phyloP scores from a whole-genome alignment of 35 echinoderm and acorn worm species.

The Acanthaster planci region DNA sequence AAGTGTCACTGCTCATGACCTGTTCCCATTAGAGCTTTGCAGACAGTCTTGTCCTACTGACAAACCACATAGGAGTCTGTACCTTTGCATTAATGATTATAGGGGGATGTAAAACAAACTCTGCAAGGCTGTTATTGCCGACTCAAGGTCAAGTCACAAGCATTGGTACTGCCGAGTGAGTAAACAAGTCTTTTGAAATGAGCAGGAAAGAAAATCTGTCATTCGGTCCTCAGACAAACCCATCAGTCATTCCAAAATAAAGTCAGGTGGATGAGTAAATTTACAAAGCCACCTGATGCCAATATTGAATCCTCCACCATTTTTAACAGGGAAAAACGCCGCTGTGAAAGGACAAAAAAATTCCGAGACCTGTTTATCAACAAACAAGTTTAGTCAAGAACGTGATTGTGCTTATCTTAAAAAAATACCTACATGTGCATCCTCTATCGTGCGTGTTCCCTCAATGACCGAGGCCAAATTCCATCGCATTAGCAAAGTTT shows the following conservation, averaged over 20 bases:
- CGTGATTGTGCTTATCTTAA: conserved; percentile 17
- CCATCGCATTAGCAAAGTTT: neutral
- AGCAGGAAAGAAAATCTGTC: neutral
- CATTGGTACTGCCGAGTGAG: no score
- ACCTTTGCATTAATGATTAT: conserved; percentile 18
- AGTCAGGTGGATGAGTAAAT: conserved; percentile 10
- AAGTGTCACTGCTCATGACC: neutral
- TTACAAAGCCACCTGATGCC: neutral
- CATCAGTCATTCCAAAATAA: conserved; percentile 15
- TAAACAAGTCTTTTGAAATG: no score
- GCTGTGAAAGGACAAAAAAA: neutral
- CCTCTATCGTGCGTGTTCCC: neutral
- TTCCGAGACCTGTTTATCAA: conserved; percentile 10
- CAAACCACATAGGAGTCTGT: neutral
- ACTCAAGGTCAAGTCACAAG: conserved; percentile 10
- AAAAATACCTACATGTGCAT: neutral
- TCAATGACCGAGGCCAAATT: conserved; percentile 23
- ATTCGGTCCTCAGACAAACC: neutral
- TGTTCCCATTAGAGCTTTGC: neutral
- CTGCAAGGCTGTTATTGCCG: neutral
- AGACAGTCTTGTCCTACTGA: neutral
- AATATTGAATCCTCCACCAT: neutral
- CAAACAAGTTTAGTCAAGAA: neutral
- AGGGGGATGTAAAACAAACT: neutral
- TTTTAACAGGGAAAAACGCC: neutral